phyloP scores from a whole-genome alignment of 2,888 invertebrate genomes.

The Mylabris sibirica region DNA sequence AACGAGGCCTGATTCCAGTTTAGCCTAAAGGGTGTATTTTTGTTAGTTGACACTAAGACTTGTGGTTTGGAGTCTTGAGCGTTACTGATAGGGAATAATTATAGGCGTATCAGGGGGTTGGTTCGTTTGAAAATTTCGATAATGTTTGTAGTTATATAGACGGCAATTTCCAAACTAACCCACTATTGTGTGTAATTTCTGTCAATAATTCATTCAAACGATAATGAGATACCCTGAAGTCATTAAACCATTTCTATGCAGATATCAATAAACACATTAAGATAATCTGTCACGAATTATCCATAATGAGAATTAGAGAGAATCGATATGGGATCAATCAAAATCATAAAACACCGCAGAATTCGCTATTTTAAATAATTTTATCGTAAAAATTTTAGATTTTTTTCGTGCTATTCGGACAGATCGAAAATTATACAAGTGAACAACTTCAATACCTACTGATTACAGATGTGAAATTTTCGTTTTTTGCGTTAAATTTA shows the following conservation, averaged over 20 bases:
- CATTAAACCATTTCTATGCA: constrained; percentile 13
- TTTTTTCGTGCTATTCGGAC: background rate
- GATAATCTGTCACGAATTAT: constrained; percentile 6
- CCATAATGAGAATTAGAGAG: constrained; percentile 15
- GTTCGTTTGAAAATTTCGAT: background rate
- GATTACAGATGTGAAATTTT: constrained; percentile 26
- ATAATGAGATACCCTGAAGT: constrained; percentile 10
- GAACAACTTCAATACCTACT: background rate
- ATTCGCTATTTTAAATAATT: background rate
- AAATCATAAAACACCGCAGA: constrained; percentile 9
- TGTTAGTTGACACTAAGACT: too few relatives aligned
- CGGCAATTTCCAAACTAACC: background rate
- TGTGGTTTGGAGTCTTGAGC: too few relatives aligned
- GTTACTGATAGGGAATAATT: too few relatives aligned
- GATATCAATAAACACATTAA: constrained; percentile 28
- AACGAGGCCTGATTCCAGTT: too few relatives aligned
- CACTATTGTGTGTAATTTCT: constrained; percentile 12
- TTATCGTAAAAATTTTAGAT: constrained; percentile 18
- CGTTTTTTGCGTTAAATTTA: background rate
- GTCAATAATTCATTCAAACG: constrained; percentile 16
- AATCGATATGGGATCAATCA: constrained; percentile 21
- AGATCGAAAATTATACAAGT: background rate
- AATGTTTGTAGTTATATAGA: background rate
- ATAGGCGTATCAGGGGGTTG: background rate
- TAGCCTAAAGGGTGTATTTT: too few relatives aligned